These are phyloP conservation scores for Caenorhabditis macrosperma DNA, from an alignment of 2,888 invertebrate genomes.

Conservation along the genomic window DNA sequence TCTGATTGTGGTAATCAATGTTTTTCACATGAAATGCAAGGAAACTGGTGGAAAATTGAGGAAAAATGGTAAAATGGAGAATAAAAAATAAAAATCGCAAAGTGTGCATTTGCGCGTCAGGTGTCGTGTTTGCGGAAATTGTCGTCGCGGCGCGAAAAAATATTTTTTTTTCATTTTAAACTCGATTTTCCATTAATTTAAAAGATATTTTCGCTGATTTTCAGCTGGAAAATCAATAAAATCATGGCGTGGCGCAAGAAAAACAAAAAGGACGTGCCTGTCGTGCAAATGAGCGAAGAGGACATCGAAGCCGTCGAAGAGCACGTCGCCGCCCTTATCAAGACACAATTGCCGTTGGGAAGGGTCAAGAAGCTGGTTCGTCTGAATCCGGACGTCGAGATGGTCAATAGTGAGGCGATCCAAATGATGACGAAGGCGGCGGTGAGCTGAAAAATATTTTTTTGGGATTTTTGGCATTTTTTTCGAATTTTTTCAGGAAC, in stretches of 20 bases:
- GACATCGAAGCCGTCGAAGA: slow-evolving; percentile 40
- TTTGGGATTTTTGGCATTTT: background rate
- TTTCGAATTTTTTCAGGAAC: slow-evolving; percentile 60
- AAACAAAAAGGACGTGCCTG: slow-evolving; percentile 25
- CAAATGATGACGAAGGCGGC: slow-evolving; percentile 71
- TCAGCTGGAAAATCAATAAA: slow-evolving; percentile 2
- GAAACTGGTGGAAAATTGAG: background rate
- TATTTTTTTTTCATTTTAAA: background rate
- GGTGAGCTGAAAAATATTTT: slow-evolving; percentile 39
- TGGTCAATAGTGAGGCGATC: slow-evolving; percentile 67
- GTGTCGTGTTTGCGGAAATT: slow-evolving; percentile 21
- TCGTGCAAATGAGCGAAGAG: slow-evolving; percentile 44
- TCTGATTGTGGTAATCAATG: slow-evolving; percentile 22
- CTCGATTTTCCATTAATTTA: background rate
- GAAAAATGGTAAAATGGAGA: slow-evolving; percentile 1
- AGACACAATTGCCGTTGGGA: slow-evolving; percentile 62
- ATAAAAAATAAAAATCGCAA: slow-evolving; percentile 6
- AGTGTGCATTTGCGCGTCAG: slow-evolving; percentile 12
- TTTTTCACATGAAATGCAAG: slow-evolving; percentile 6
- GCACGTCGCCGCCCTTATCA: slow-evolving; percentile 39
- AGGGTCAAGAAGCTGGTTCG: slow-evolving; percentile 63
- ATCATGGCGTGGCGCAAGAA: slow-evolving; percentile 50
- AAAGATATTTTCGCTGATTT: slow-evolving; percentile 1
- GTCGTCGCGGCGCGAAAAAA: slow-evolving; percentile 21
- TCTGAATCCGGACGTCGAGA: slow-evolving; percentile 67